phyloP scores from a whole-genome alignment of 2,797 vertebrate species.

The Nasua narica region DNA sequence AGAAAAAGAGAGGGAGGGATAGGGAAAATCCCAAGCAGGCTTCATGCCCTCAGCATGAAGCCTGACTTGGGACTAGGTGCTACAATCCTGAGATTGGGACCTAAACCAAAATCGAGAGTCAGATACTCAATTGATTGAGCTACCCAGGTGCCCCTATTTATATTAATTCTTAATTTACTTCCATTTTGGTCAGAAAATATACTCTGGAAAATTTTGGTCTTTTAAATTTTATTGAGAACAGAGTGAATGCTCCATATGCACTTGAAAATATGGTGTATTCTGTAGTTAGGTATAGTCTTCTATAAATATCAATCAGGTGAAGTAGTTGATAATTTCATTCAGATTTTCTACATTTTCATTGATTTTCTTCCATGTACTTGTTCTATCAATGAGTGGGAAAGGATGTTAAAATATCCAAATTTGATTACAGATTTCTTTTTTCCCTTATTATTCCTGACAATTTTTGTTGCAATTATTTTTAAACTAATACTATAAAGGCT shows the following conservation, averaged over 20 bases:
- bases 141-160: background rate
- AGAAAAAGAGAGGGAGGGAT: background rate
- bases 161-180: background rate
- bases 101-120: background rate
- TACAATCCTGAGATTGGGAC: background rate
- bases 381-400: background rate
- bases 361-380: background rate
- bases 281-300: background rate
- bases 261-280: background rate
- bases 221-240: background rate
- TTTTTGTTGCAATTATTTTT: background rate
- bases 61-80: too few relatives aligned
- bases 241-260: background rate
- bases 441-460: background rate
- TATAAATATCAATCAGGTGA: background rate
- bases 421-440: background rate
- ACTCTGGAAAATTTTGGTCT: background rate
- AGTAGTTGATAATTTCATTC: background rate
- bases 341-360: background rate
- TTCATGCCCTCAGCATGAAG: background rate
- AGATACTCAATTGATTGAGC: fast-evolving
- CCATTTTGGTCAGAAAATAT: background rate
- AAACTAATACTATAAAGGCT: background rate
- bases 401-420: background rate
- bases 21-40: background rate